Base-by-base conservation (phyloP, 2,113 vertebrate species). In the Alexandromys fortis region DNA sequence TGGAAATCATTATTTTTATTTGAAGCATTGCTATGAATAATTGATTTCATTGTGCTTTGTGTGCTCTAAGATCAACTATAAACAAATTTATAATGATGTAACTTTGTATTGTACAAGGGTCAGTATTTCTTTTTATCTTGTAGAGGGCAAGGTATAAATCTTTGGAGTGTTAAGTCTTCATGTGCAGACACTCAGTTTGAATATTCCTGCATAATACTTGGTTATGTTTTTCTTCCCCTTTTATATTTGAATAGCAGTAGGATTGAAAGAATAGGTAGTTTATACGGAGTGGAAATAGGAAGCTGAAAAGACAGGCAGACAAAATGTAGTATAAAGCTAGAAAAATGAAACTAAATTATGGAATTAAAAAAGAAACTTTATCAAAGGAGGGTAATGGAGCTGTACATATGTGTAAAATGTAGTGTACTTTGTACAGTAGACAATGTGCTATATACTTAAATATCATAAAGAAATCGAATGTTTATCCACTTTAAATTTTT, bases 11-110 rank as follows among this genome's bases (percentile, higher is more conserved):
- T 45, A 63, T 91, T 19, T 58, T 95, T 92, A 65, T 87, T 93
- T 85, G 76, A 92, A 85, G 65, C 86, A 38, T 91, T 91, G 55
- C 91, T 65, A 83, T 9, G 38, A 93, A 38, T 91, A 91, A 21
- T 86, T 94, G 87, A 47, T 92, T 49, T 67, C 70, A 83, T 16
- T 89, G 30, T 89, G 58, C 42, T 83, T 93, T 81, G 33, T 16
- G 45, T 52, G 26, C 52, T 96, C 67, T 88, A 92, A 96, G 65
- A 28, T 79, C 35, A 22, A 16, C 92, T 92, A 30, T 45, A 82
- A 92, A 55, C 52, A 61, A 86, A 11, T 81, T 76, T 89, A 67
- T 49, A 63, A 73, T 86, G 70, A 47, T 79, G 13, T 63, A 35
- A 49, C 21, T 91, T 61, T 92, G 19, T 85, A 35, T 83, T 35